Evolutionary conservation across 2,797 vertebrate species (phyloP).

Genomic region (Microcaecilia unicolor): DNA sequence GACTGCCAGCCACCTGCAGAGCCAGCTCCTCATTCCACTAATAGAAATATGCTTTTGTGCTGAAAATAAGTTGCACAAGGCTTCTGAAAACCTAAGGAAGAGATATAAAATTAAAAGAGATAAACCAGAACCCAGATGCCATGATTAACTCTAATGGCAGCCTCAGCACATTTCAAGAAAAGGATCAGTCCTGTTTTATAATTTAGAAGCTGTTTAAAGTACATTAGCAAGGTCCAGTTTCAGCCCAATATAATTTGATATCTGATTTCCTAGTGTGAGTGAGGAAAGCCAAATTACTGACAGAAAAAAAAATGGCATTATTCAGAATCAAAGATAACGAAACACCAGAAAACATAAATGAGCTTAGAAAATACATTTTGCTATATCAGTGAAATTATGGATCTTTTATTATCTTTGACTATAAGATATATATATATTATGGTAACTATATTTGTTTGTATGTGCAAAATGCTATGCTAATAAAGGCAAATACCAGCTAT

Average conservation of each 20-base stretch:
- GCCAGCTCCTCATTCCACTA: slow-evolving; percentile 26
- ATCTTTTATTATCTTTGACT: too few species aligned
- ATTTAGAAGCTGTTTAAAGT: slow-evolving; percentile 50
- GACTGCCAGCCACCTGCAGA: slow-evolving; percentile 17
- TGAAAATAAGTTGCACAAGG: slow-evolving; percentile 9
- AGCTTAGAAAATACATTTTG: too few species aligned
- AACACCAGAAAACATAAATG: neutral
- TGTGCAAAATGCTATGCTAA: too few species aligned
- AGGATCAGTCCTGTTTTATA: slow-evolving; percentile 37
- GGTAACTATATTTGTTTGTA: too few species aligned
- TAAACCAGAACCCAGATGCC: slow-evolving; percentile 38
- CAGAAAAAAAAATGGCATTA: slow-evolving; percentile 4
- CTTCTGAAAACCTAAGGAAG: slow-evolving; percentile 28
- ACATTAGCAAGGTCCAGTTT: slow-evolving; percentile 36
- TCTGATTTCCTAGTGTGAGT: slow-evolving; percentile 19
- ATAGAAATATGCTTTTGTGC: slow-evolving; percentile 32
- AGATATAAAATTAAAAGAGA: slow-evolving; percentile 35
- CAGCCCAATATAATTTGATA: slow-evolving; percentile 34
- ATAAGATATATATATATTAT: too few species aligned
- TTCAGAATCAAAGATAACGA: slow-evolving; percentile 9
- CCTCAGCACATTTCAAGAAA: slow-evolving; percentile 48
- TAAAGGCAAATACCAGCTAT: too few species aligned
- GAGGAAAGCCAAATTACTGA: slow-evolving; percentile 29
- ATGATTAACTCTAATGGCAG: slow-evolving; percentile 29
- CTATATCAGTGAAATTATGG: too few species aligned